Percentiles rank a stretch among this genome's conserved stretches.
These are phyloP conservation scores for Coelinius sp. DNA, from an alignment of 2,888 invertebrate genomes.

Conservation along the genomic window DNA sequence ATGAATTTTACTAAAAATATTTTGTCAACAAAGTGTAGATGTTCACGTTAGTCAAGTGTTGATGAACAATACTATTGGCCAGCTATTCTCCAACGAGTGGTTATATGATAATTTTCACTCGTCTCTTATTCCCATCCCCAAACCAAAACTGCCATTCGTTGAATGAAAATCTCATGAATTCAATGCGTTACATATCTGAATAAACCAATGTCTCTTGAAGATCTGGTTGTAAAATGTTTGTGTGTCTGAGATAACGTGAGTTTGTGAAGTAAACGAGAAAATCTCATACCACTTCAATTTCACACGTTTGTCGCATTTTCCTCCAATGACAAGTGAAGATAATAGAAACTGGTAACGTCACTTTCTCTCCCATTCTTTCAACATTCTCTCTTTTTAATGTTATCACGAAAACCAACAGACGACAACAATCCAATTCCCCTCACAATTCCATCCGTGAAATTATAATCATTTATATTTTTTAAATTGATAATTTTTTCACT, in stretches of 20 bases:
- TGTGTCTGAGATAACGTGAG: not conserved
- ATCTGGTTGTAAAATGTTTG: not conserved
- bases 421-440: not conserved
- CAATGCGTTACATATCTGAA: slow-evolving; percentile 27
- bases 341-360: not conserved
- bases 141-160: not conserved
- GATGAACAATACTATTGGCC: slow-evolving; percentile 27
- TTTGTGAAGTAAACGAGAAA: not conserved
- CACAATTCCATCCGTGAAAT: not conserved
- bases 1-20: not conserved
- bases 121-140: not conserved
- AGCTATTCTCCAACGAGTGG: not conserved
- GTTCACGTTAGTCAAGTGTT: not conserved
- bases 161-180: slow-evolving; percentile 27
- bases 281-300: not conserved
- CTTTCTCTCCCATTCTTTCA: not conserved
- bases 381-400: not conserved
- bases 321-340: not conserved
- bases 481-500: not conserved
- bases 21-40: not conserved
- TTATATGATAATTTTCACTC: not conserved
- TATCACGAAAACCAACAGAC: not conserved
- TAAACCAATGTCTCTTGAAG: slow-evolving; percentile 18
- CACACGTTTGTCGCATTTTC: not conserved
- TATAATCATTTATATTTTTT: not conserved